Percentiles rank a stretch among this genome's conserved stretches.
Conservation (phyloP, 2,888 invertebrate genomes). For the Tholera decimalis region DNA sequence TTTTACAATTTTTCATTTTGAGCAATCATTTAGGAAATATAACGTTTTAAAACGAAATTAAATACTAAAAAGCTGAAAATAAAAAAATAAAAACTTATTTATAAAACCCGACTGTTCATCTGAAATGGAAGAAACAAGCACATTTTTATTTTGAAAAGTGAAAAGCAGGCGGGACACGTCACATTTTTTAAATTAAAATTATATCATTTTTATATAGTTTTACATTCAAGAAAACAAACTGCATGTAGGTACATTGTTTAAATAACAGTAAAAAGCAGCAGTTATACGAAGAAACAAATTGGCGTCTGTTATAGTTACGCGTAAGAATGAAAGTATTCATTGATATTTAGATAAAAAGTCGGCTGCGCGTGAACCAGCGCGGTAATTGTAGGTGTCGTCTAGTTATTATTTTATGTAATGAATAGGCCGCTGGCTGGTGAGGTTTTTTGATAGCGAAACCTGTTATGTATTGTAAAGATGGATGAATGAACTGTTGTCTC, state of each 20-base stretch:
- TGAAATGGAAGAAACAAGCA: too few species aligned
- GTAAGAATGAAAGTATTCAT: constrained; percentile 61
- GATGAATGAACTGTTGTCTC: constrained; percentile 50
- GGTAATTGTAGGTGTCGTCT: constrained; percentile 45
- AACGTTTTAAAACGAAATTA: too few species aligned
- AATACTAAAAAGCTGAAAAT: too few species aligned
- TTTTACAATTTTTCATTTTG: too few species aligned
- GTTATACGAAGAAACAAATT: constrained; percentile 32
- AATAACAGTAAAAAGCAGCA: constrained; percentile 31
- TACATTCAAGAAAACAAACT: constrained; percentile 2
- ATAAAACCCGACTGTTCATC: too few species aligned
- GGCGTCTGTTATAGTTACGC: constrained; percentile 30
- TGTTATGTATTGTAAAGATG: constrained; percentile 47
- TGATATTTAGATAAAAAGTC: constrained; percentile 53
- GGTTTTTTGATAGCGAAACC: constrained; percentile 55
- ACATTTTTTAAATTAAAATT: too few species aligned
- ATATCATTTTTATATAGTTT: too few species aligned
- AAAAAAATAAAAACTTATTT: too few species aligned
- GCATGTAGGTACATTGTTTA: too few species aligned
- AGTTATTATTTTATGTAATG: constrained; percentile 47
- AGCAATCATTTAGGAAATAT: too few species aligned
- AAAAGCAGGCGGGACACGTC: too few species aligned
- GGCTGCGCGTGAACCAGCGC: constrained; percentile 41
- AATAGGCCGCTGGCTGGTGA: constrained; percentile 24
- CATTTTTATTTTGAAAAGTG: too few species aligned